Conservation (phyloP, 2,888 invertebrate species). For the Gerris lacustris region DNA sequence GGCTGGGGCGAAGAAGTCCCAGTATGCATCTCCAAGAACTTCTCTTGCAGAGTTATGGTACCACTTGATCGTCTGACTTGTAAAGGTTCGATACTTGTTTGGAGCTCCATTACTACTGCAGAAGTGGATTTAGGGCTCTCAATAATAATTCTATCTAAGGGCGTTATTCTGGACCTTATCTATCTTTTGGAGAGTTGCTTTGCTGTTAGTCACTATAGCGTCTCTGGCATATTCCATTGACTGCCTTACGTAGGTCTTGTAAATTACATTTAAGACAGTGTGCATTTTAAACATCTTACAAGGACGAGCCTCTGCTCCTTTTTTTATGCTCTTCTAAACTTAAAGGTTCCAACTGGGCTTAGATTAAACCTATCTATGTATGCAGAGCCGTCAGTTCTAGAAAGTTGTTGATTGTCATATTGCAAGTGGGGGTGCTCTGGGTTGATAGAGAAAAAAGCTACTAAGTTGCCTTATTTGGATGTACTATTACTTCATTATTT, state of each 20-base stretch:
- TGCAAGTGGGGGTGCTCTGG: not conserved
- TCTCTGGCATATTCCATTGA: not conserved
- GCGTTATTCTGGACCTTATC: not conserved
- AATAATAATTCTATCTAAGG: not conserved
- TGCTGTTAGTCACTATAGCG: not conserved
- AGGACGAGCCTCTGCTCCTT: too few species aligned
- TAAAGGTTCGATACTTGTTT: not conserved
- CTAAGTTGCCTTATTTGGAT: too few species aligned
- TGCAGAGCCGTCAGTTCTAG: not conserved
- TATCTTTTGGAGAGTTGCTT: not conserved
- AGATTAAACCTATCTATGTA: not conserved
- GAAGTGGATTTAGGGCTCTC: not conserved
- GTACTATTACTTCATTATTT: too few species aligned
- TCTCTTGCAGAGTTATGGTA: too few species aligned
- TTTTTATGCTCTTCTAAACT: not conserved
- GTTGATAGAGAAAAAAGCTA: not conserved
- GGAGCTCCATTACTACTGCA: not conserved
- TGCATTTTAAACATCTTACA: not conserved
- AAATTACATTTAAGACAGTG: not conserved
- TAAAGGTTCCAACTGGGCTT: too few species aligned
- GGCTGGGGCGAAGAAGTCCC: too few species aligned
- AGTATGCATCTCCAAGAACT: too few species aligned
- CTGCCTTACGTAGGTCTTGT: not conserved
- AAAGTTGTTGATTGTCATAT: too few species aligned
- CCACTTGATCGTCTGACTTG: not conserved